A percentile compares a stretch with the other conserved stretches of the same genome.
phyloP scores from a whole-genome alignment of 2,888 invertebrate genomes.

The Hyles lineata region DNA sequence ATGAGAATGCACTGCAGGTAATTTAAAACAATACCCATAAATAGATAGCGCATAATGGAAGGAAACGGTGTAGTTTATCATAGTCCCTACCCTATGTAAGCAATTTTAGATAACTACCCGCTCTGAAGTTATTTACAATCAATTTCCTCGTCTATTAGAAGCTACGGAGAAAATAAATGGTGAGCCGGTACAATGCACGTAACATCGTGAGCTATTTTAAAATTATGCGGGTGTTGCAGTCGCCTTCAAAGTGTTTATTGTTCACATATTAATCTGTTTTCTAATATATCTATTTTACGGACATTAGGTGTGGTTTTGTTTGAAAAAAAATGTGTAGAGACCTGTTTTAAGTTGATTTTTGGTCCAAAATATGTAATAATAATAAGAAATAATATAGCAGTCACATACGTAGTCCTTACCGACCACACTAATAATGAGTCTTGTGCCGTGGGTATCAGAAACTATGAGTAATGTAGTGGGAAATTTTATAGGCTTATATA shows the following conservation, averaged over 20 bases:
- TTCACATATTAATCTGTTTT: no score
- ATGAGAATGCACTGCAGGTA: conserved; percentile 14
- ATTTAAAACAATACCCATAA: conserved; percentile 28
- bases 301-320: no score
- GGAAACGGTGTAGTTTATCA: conserved; percentile 29
- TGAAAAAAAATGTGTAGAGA: no score
- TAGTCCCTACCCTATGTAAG: conserved; percentile 28
- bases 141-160: conserved; percentile 38
- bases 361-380: no score
- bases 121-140: conserved; percentile 39
- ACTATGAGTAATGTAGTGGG: no score
- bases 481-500: no score
- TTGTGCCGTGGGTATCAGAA: no score
- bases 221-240: neutral
- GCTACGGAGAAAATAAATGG: conserved; percentile 25
- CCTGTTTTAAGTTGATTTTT: no score
- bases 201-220: conserved; percentile 28
- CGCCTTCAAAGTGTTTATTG: neutral
- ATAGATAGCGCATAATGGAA: conserved; percentile 24
- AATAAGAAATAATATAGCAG: no score
- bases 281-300: no score
- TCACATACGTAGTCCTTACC: no score
- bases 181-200: neutral
- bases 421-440: no score
- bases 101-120: conserved; percentile 33